Evolutionary conservation across 1,140 invertebrate genomes (phyloP), one percentile per base, ranked within the genome.

Genomic region (Mactra quadrangularis): DNA sequence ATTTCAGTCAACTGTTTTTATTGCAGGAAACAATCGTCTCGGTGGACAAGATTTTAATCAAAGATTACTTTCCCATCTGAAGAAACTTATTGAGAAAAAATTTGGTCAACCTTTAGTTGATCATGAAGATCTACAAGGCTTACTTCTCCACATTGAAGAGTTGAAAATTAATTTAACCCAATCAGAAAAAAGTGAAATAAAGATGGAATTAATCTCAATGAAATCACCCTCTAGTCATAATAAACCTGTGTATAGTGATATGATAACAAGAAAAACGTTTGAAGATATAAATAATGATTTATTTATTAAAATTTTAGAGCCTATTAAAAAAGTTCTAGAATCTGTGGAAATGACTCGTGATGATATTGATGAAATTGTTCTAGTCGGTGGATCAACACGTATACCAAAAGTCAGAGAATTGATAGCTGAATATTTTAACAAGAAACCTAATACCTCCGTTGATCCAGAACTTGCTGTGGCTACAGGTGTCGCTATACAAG

Each of bases 311-410:
- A 89, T 92, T 25, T 68, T 93, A 52, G 88, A 91, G 57, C 92
- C 92, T n/a, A 90, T 93, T 11, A 57, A 90, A 68, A 87, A 71
- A 47, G 91, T 92, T 29, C 94, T 99, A 84, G 97, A 99, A 94
- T 98, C 99, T 93, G 97, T 98, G 45, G 98, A 99, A 74, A 47
- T 92, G 45, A 72, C 59, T 13, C 87, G 38, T 82, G 85, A 89
- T 22, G 92, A 94, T 35, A 88, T 94, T 19, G 92, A 94, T 86
- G 94, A 94, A 87, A 90, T 94, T 62, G 93, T 94, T n/a, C 72
- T 94, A 75, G 94, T 94, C 17, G 93, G 93, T 6, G 94, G 94
- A 17, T 94, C 93, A n/a, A 94, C 94, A 9, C 83, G 93, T 76
- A 93, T 94, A 60, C 94, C 94, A 35, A 92, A 90, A 85, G 90